A percentile compares a stretch with the other conserved stretches of the same genome.
Conservation (phyloP, 2,888 invertebrate species). For the Tiliacea aurago region DNA sequence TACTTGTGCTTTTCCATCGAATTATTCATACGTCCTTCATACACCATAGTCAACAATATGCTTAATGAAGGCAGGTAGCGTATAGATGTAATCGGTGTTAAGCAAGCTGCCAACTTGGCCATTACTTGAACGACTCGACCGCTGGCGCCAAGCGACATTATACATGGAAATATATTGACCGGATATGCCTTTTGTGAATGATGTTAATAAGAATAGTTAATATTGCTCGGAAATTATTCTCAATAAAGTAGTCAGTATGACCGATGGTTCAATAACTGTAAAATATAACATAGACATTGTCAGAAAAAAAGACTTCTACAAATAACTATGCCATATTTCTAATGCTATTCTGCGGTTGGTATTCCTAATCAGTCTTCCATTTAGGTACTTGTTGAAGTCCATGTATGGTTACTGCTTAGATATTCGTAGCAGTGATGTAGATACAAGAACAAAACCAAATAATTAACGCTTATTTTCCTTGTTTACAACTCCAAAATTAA, state of each 20-base stretch:
- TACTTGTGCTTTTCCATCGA: slow-evolving; percentile 54
- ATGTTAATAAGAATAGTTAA: slow-evolving; percentile 4
- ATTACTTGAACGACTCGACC: slow-evolving; percentile 64
- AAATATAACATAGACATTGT: not conserved
- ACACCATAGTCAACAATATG: slow-evolving; percentile 56
- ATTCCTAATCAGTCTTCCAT: not conserved
- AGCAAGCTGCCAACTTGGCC: slow-evolving; percentile 71
- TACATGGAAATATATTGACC: slow-evolving; percentile 53
- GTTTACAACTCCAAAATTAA: slow-evolving; percentile 23
- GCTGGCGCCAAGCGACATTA: slow-evolving; percentile 60
- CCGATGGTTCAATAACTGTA: not conserved
- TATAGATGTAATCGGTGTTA: slow-evolving; percentile 64
- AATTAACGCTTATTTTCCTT: not conserved
- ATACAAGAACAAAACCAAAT: slow-evolving; percentile 2
- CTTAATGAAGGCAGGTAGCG: slow-evolving; percentile 58
- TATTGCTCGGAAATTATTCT: not conserved
- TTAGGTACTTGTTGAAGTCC: not conserved
- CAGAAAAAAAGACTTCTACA: not conserved
- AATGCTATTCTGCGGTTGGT: not conserved
- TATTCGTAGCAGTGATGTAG: not conserved
- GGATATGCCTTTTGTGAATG: slow-evolving; percentile 48
- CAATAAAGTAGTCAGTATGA: not conserved
- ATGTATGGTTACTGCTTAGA: not conserved
- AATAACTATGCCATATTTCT: slow-evolving; percentile 10
- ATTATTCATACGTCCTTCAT: slow-evolving; percentile 63